A percentile compares a stretch with the other conserved stretches of the same genome.
These are phyloP conservation scores for Balearica regulorum DNA, from an alignment of 2,797 vertebrate genomes.

Conservation along the genomic window DNA sequence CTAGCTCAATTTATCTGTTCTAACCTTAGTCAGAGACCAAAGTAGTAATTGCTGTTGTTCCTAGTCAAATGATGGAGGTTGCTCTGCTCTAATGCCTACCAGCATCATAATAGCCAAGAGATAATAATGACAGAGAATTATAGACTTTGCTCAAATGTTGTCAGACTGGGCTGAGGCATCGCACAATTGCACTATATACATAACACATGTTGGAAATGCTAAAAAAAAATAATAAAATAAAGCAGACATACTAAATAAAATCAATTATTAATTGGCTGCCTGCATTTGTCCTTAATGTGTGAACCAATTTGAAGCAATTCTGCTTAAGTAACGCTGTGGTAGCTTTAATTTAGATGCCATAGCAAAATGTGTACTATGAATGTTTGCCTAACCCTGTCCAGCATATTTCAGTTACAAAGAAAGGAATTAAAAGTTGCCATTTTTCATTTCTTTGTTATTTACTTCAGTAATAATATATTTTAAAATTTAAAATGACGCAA, in stretches of 20 bases:
- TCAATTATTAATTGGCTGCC: not conserved
- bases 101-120: conserved; percentile 25
- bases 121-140: conserved; percentile 55
- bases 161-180: not conserved
- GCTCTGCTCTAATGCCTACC: conserved; percentile 37
- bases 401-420: not conserved
- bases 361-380: not conserved
- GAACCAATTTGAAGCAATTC: not conserved
- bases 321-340: not conserved
- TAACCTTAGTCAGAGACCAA: conserved; percentile 50
- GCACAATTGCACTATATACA: not conserved
- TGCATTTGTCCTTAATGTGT: not conserved
- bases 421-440: not conserved
- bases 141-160: conserved; percentile 18
- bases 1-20: conserved; percentile 57
- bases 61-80: conserved; percentile 15
- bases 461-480: not conserved
- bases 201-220: not conserved
- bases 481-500: not conserved
- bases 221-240: not conserved
- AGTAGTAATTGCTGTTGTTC: conserved; percentile 60
- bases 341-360: not conserved
- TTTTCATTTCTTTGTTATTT: conserved; percentile 10
- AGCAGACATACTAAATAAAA: not conserved
- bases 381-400: not conserved